Percentiles rank a stretch among this genome's conserved stretches.
Conservation (phyloP, 2,888 invertebrate genomes). For the Octodonta nipae region DNA sequence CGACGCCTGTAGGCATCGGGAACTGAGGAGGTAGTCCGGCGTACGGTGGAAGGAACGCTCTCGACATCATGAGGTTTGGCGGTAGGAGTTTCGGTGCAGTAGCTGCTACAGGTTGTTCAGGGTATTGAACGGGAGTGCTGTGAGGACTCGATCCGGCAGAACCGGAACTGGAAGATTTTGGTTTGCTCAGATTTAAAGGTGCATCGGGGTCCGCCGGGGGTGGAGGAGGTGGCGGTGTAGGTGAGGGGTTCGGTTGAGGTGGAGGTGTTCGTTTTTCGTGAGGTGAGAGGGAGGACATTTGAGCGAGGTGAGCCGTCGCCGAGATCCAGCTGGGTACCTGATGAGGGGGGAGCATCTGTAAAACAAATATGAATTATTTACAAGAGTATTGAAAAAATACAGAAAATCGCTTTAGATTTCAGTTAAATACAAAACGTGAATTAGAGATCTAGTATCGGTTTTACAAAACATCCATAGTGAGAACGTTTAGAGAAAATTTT, state of each 20-base stretch:
- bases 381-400: too few species aligned
- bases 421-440: too few species aligned
- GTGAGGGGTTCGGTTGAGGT: conserved; percentile 32
- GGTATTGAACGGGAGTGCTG: conserved; percentile 29
- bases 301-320: conserved; percentile 47
- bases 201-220: conserved; percentile 54
- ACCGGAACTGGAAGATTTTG: conserved; percentile 46
- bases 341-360: conserved; percentile 43
- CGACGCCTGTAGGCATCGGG: conserved; percentile 32
- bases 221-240: conserved; percentile 40
- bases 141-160: conserved; percentile 44
- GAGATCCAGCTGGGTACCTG: conserved; percentile 47
- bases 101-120: conserved; percentile 43
- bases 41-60: conserved; percentile 47
- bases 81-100: conserved; percentile 45
- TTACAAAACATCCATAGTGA: too few species aligned
- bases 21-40: conserved; percentile 48
- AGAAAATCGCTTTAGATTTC: too few species aligned
- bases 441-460: too few species aligned
- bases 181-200: conserved; percentile 80
- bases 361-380: too few species aligned
- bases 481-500: too few species aligned
- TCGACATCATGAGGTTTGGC: conserved; percentile 44
- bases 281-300: conserved; percentile 41
- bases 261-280: conserved; percentile 29